Evolutionary conservation across 2,888 invertebrate species (phyloP).

Genomic region (Sesamia inferens): DNA sequence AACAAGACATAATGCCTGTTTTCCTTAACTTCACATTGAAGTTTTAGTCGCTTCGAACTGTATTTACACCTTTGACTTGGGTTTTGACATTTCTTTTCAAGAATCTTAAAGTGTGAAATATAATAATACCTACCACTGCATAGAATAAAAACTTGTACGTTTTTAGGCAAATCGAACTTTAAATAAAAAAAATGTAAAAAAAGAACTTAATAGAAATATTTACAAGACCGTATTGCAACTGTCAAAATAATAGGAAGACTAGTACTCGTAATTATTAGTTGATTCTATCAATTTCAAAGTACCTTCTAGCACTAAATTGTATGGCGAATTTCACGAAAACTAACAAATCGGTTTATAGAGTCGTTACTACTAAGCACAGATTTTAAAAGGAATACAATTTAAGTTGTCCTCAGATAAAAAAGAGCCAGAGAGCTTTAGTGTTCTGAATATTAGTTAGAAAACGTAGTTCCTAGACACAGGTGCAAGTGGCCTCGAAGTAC

Average conservation of each 20-base stretch:
- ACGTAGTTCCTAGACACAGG: not conserved
- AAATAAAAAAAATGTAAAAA: not conserved
- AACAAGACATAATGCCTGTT: not conserved
- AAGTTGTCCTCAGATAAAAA: not conserved
- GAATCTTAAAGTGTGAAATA: not conserved
- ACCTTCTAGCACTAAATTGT: not conserved
- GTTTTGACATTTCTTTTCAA: not conserved
- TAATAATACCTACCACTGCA: not conserved
- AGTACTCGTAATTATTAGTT: not conserved
- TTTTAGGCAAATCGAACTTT: not conserved
- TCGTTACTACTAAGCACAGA: not conserved
- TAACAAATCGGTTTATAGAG: not conserved
- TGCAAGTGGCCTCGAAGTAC: not conserved
- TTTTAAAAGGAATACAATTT: not conserved
- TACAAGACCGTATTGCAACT: not conserved
- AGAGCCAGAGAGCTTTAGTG: not conserved
- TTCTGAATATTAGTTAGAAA: not conserved
- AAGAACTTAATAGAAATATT: not conserved
- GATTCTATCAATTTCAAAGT: not conserved
- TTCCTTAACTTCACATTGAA: slow-evolving; percentile 9
- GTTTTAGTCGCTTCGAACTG: not conserved
- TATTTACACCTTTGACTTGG: no score
- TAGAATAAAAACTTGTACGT: not conserved
- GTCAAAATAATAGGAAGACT: not conserved
- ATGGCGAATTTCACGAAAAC: not conserved